Conservation (phyloP, 2,113 vertebrate genomes). For the Philantomba maxwellii region DNA sequence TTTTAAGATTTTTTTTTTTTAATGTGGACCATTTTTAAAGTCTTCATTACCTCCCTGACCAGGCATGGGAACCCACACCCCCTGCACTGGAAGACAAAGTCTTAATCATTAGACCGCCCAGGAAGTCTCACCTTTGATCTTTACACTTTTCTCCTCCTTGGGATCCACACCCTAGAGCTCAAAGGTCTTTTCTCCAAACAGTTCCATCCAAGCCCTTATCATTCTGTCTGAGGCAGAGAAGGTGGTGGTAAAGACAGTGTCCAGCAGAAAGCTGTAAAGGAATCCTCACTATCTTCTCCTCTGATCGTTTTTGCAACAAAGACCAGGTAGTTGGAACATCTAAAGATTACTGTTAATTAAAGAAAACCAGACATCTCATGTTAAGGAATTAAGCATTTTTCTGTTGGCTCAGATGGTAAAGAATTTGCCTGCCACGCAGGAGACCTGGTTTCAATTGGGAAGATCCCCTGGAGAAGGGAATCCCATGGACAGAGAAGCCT, state of each 20-base stretch:
- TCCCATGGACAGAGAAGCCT: not conserved
- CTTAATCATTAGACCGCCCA: rapidly evolving
- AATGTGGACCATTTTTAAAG: not conserved
- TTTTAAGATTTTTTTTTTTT: not conserved
- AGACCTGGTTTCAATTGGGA: not conserved
- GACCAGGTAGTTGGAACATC: not conserved
- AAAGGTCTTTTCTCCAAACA: rapidly evolving
- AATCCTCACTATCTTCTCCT: not conserved
- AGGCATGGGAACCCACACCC: not conserved
- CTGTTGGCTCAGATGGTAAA: not conserved
- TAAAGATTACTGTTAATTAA: not conserved
- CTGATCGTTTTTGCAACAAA: not conserved
- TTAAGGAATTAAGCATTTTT: not conserved
- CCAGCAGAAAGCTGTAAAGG: not conserved
- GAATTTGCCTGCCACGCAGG: not conserved
- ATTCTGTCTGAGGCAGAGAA: not conserved
- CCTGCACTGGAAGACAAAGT: not conserved
- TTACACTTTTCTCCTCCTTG: not conserved
- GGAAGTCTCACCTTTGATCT: not conserved
- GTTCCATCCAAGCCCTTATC: too few relatives aligned
- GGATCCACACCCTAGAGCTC: not conserved
- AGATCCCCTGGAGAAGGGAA: not conserved
- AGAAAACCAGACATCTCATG: not conserved
- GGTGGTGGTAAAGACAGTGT: not conserved
- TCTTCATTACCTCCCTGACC: not conserved